phyloP scores from a whole-genome alignment of 2,888 invertebrate genomes.

The Synanthedon myopaeformis region DNA sequence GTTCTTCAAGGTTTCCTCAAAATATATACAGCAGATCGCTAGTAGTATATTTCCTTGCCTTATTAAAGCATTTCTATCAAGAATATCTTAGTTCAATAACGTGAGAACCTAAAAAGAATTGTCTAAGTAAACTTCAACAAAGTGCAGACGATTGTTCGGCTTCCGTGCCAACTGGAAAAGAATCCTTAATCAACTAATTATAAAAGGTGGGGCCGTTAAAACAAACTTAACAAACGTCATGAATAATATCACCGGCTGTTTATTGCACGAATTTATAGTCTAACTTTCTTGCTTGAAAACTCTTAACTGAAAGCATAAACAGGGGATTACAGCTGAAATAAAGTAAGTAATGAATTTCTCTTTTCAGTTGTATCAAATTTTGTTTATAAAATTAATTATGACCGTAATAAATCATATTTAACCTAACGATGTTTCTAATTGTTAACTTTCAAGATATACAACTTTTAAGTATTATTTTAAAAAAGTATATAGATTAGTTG shows the following conservation, averaged over 20 bases:
- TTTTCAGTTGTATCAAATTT: slow-evolving; percentile 13
- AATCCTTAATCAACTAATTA: slow-evolving; percentile 47
- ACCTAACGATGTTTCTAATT: too few relatives aligned
- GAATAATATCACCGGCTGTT: slow-evolving; percentile 62
- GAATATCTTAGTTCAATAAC: too few relatives aligned
- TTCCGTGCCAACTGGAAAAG: slow-evolving; percentile 22
- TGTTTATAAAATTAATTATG: too few relatives aligned
- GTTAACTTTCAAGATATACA: too few relatives aligned
- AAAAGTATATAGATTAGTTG: too few relatives aligned
- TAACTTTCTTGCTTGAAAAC: slow-evolving; percentile 52
- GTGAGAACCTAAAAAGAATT: too few relatives aligned
- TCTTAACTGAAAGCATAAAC: slow-evolving; percentile 57
- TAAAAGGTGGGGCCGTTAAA: slow-evolving; percentile 48
- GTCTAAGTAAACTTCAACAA: slow-evolving; percentile 1
- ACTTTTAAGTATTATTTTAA: too few relatives aligned
- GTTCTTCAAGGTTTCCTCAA: too few relatives aligned
- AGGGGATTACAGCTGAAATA: slow-evolving; percentile 40
- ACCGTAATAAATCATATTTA: too few relatives aligned
- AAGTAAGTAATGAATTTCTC: slow-evolving; percentile 44
- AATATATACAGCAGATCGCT: too few relatives aligned
- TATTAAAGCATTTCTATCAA: too few relatives aligned
- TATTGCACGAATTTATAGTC: slow-evolving; percentile 55
- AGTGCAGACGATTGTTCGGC: slow-evolving; percentile 20
- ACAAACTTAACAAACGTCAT: slow-evolving; percentile 56
- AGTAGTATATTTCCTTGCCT: too few relatives aligned